Base-by-base conservation (phyloP, 37 sponge, comb jelly and placozoan genomes). In the Theonella swinhoei region DNA sequence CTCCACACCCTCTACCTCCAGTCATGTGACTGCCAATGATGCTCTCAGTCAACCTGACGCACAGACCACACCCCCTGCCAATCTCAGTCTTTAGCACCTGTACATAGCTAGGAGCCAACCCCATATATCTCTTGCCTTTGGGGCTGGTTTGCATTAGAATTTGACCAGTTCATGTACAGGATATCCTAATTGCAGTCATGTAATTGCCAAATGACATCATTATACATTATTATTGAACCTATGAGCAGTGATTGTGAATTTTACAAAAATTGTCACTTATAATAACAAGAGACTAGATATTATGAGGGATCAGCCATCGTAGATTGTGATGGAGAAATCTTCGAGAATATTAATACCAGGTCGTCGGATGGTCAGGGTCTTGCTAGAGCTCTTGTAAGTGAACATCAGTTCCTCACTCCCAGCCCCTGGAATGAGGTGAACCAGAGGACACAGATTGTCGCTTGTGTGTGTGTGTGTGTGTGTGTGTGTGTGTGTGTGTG, bases 321-420 rank as follows among this genome's bases (percentile, higher is more conserved):
- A 63, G 64, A 95, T n/a, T 31, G 84, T 72, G 25, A 95, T 70
- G 36, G 75, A 79, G 78, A 95, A 92, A 64, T 95, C 93, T 40
- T 66, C 61, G 28, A 72, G 80, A 26, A 95, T 90, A 54, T 90
- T 90, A 38, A 86, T 38, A 24, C 94, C 93, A 42, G 96, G 96
- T 62, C 89, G 92, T 68, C 86, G 69, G 58, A 95, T 83, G 32
- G 81, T 81, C 47, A 92, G 76, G 11, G 77, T 42, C 47, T 78
- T 80, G 67, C 62, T 82, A 24, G 69, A 39, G 20, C 73, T 58
- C 35, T 77, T 43, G 69, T 81, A 87, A 2, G 9, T 64, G 82
- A 75, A 79, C 39, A 65, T 39, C 0, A 89, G 85, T 11, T 73
- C 25, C 29, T 68, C 25, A 4, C 63, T 59, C 7, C 64, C 80